Evolutionary conservation across 2,888 invertebrate genomes (phyloP), one percentile per base, ranked within the genome.

Genomic region (Trimorus sp.): DNA sequence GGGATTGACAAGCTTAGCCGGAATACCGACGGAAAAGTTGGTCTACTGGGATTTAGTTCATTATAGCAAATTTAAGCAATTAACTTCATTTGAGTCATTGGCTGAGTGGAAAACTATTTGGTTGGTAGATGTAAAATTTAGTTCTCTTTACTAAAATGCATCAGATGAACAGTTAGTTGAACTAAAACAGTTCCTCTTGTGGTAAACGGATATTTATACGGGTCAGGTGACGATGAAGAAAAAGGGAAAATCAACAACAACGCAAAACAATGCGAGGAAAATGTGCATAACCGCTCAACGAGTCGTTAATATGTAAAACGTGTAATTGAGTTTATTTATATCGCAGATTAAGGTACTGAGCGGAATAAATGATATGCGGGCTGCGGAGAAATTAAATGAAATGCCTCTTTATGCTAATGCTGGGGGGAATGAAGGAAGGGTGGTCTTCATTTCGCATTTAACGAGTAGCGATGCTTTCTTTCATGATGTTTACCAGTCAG

Each of bases 261-360:
- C 38, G 14, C 66, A 48, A 60, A 60, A 73, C 79, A 79, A 79
- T 68, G 42, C 11, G 36, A 62, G 42, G 26, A 26, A 49, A 62
- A 74, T 66, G 62, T 79, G 63, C 40, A 69, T 74, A 68, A 74
- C 74, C 48, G 12, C 48, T 49, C 38, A 26, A 4, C 4, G 26
- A 26, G 26, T 74, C 69, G 74, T 79, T 70, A 79, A 79, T 75
- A 79, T 79, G 74, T 65, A 79, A 79, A 45, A 56, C 58, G 53
- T 79, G 74, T 75, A 74, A 79, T 79, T 79, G 74, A 58, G 74
- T 79, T 79, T 79, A 79, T 79, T 79, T 79, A 74, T 74, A 75
- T 74, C 63, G 65, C 56, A 63, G 65, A 70, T 74, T 74, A 74
- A 79, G 60, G n/a, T 15, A 65, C 69, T 53, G 62, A 53, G 59